phyloP scores from a whole-genome alignment of 2,797 vertebrate species.

The Cynopterus sphinx region DNA sequence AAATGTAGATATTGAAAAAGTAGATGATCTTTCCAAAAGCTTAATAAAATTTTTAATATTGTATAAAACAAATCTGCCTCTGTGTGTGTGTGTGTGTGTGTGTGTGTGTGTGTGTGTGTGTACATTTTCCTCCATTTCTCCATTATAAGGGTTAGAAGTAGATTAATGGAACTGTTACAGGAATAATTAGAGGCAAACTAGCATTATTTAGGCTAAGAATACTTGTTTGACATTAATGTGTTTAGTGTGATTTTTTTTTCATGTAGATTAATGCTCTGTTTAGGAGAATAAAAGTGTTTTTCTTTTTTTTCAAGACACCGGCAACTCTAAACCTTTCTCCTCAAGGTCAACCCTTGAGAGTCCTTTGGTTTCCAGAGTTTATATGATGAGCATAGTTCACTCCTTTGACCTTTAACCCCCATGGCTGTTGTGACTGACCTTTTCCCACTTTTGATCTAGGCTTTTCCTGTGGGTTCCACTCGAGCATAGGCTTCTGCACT shows the following conservation, averaged over 20 bases:
- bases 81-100: neutral
- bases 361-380: neutral
- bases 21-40: constrained; percentile 41
- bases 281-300: neutral
- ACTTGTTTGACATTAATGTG: neutral
- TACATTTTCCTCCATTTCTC: neutral
- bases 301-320: neutral
- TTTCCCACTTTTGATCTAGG: neutral
- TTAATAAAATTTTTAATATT: constrained; percentile 26
- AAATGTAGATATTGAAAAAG: constrained; percentile 41
- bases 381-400: accelerated
- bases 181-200: constrained; percentile 8
- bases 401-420: neutral
- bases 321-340: neutral
- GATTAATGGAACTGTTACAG: neutral
- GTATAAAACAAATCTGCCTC: neutral
- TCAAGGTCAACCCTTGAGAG: neutral
- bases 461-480: neutral
- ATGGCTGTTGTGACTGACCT: neutral
- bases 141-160: neutral
- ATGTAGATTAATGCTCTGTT: neutral
- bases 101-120: neutral
- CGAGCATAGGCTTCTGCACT: neutral
- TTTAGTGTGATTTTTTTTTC: neutral
- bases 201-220: neutral